These are phyloP conservation scores for Cebus imitator DNA, from an alignment of 2,113 vertebrate genomes.

Conservation along the genomic window DNA sequence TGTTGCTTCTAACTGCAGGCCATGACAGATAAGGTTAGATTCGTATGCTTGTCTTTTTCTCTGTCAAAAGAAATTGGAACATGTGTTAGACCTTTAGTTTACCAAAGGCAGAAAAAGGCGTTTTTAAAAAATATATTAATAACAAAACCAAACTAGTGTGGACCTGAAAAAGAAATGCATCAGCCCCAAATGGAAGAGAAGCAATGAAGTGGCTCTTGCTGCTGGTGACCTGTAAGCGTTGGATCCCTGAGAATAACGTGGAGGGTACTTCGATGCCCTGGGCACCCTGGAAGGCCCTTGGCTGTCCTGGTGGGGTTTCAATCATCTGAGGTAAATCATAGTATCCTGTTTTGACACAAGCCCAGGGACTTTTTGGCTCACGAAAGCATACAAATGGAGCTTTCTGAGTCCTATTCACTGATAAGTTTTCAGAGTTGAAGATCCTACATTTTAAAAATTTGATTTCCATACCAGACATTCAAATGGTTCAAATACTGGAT, in stretches of 20 bases:
- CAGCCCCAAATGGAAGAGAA: neutral
- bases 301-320: neutral
- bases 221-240: accelerated
- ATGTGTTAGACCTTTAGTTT: slow-evolving; percentile 38
- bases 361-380: neutral
- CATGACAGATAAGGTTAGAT: slow-evolving; percentile 90
- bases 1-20: slow-evolving; percentile 92
- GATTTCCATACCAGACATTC: neutral
- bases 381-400: neutral
- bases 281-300: neutral
- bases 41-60: slow-evolving; percentile 91
- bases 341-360: neutral
- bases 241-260: neutral
- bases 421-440: neutral
- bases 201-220: neutral
- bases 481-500: neutral
- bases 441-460: neutral
- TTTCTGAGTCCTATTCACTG: neutral
- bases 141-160: neutral
- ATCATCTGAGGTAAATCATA: neutral
- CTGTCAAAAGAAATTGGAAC: slow-evolving; percentile 81
- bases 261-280: neutral
- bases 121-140: neutral
- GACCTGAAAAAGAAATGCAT: neutral
- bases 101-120: neutral